phyloP scores from a whole-genome alignment of 2,113 vertebrate species.

The Crotalus viridis region DNA sequence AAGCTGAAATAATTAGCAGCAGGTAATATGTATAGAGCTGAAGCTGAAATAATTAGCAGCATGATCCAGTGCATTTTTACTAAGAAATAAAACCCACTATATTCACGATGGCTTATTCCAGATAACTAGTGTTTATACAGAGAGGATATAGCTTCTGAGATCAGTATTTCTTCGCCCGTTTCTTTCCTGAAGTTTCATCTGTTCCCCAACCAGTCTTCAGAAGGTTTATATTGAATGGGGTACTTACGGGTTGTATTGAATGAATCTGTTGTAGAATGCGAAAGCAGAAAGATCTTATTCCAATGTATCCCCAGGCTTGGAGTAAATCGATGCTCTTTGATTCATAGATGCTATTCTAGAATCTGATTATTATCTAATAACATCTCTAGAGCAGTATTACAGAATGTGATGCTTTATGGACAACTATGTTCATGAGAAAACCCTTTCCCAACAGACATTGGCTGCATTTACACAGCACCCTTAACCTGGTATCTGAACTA shows the following conservation, averaged over 20 bases:
- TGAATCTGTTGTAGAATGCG: neutral
- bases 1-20: neutral
- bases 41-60: neutral
- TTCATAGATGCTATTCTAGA: neutral
- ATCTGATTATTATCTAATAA: neutral
- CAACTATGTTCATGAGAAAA: neutral
- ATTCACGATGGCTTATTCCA: neutral
- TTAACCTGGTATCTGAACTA: neutral
- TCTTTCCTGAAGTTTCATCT: neutral
- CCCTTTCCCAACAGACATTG: neutral
- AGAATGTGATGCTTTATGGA: neutral
- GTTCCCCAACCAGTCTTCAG: neutral
- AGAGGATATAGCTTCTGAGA: neutral
- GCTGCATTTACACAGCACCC: neutral
- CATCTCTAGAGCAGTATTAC: neutral
- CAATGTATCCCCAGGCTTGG: neutral
- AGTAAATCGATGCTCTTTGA: neutral
- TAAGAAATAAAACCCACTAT: neutral
- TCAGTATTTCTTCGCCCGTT: neutral
- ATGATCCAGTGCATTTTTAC: neutral
- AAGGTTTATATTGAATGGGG: neutral
- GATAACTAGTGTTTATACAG: neutral
- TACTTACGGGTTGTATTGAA: neutral
- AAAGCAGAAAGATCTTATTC: neutral
- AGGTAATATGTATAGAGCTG: neutral